Evolutionary conservation across 2,888 invertebrate species (phyloP).

Genomic region (Desoria tigrina): DNA sequence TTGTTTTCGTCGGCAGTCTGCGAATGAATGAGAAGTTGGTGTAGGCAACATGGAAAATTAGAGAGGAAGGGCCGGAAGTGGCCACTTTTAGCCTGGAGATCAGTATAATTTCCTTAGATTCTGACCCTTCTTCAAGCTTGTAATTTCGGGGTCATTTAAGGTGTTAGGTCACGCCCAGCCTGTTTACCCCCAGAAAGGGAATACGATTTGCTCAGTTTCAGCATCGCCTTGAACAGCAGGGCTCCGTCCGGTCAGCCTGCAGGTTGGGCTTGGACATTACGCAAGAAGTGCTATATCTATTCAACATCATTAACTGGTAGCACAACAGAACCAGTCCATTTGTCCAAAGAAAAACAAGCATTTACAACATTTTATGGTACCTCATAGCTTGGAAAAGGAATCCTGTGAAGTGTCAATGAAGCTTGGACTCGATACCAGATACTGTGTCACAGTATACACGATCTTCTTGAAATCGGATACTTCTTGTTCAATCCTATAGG

Average conservation of each 20-base stretch:
- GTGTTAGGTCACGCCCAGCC: conserved; percentile 53
- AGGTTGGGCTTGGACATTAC: not conserved
- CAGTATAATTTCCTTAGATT: conserved; percentile 43
- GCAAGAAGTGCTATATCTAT: not conserved
- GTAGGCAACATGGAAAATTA: conserved; percentile 42
- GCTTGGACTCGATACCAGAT: not conserved
- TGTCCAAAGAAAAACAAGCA: not conserved
- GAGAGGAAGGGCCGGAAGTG: conserved; percentile 51
- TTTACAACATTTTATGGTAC: not conserved
- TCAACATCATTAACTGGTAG: not conserved
- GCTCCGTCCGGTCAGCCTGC: conserved; percentile 12
- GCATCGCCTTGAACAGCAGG: conserved; percentile 8
- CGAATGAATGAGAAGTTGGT: conserved; percentile 10
- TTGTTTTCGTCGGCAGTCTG: conserved; percentile 10
- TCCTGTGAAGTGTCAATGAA: conserved; percentile 7
- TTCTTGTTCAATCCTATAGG: too few species aligned
- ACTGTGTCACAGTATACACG: too few species aligned
- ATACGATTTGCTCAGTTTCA: not conserved
- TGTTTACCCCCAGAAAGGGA: conserved; percentile 5
- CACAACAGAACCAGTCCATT: not conserved
- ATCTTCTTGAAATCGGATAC: too few species aligned
- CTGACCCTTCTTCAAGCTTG: conserved; percentile 22
- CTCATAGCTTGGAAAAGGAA: not conserved
- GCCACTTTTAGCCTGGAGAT: conserved; percentile 45
- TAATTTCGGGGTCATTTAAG: conserved; percentile 53